Evolutionary conservation across 2,888 invertebrate species (phyloP), one percentile per base, ranked within the genome.

Genomic region (Timandra comae): DNA sequence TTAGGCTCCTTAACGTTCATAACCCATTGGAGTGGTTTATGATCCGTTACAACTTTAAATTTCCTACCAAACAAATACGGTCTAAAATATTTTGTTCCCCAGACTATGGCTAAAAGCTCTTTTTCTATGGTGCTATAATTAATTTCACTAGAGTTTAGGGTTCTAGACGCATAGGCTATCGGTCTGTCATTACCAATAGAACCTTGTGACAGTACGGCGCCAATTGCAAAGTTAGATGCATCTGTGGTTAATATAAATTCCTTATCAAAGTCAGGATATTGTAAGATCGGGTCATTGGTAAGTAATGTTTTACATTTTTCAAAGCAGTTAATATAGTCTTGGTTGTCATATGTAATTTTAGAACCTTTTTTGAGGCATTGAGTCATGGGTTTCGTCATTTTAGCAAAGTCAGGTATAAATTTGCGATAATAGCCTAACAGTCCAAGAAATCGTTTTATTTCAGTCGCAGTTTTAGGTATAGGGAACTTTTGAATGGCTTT

Each of bases 201-300:
- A 8, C 29, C 23, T 13, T 30, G 29, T 1, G 29, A 30, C 13
- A 30, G 8, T 2, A 30, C 23, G 6, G 23, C 29, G 2, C 29
- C 29, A 3, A 30, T 13, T 7, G 29, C 23, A n/a, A 30, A 12
- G 11, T 30, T 22, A 5, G 29, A 30, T 2, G 26, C 26, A 26
- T 26, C 26, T 3, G 26, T 26, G 2, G 26, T 26, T 4, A 26
- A 6, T 7, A 26, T n/a, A 26, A 26, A 26, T 6, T 3, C 3
- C n/a, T 26, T 26, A 12, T 11, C 12, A 6, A 26, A 26, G n/a
- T 26, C 26, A 2, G 26, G 26, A 12, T 12, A 26, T 26, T 10
- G 12, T 26, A 26, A 26, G 2, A 26, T 12, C 4, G 26, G 26
- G 2, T 11, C 26, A 12, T 26, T 26, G 7, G 12, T 26, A 6